Evolutionary conservation across 2,888 invertebrate species (phyloP).

Genomic region (Ptilodon capucinus): DNA sequence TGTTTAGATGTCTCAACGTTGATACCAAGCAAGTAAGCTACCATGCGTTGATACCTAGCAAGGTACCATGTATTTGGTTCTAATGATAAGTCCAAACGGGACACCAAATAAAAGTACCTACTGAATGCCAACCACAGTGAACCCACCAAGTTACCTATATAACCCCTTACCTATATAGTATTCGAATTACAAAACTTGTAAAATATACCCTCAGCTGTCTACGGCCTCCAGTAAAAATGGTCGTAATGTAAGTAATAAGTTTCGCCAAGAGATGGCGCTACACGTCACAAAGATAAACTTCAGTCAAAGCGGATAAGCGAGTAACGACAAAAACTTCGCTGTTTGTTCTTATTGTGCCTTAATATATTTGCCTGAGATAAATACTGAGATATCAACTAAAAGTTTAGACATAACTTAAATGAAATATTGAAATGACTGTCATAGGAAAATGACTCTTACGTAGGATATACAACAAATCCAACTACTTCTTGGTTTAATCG

Average conservation of each 20-base stretch:
- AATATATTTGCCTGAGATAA: neutral
- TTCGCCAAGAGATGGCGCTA: conserved; percentile 20
- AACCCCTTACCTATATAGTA: no score
- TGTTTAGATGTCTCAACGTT: no score
- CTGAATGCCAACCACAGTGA: no score
- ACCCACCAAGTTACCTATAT: no score
- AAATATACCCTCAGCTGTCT: no score
- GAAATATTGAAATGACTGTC: neutral
- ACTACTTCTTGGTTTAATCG: no score
- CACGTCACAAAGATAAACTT: conserved; percentile 3
- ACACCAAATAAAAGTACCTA: no score
- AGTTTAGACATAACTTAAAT: neutral
- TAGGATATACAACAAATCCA: no score
- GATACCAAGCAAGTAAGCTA: no score
- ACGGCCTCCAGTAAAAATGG: conserved; percentile 1
- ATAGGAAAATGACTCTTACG: neutral
- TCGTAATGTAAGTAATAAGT: neutral
- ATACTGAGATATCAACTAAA: neutral
- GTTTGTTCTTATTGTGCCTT: neutral
- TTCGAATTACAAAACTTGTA: neutral
- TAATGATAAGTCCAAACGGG: no score
- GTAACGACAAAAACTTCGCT: neutral
- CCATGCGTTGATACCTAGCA: no score
- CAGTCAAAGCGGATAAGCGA: neutral
- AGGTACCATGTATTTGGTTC: no score